Percentiles rank a stretch among this genome's conserved stretches.
Evolutionary conservation across 2,113 vertebrate genomes (phyloP).

Genomic region (Cnemophilus loriae): DNA sequence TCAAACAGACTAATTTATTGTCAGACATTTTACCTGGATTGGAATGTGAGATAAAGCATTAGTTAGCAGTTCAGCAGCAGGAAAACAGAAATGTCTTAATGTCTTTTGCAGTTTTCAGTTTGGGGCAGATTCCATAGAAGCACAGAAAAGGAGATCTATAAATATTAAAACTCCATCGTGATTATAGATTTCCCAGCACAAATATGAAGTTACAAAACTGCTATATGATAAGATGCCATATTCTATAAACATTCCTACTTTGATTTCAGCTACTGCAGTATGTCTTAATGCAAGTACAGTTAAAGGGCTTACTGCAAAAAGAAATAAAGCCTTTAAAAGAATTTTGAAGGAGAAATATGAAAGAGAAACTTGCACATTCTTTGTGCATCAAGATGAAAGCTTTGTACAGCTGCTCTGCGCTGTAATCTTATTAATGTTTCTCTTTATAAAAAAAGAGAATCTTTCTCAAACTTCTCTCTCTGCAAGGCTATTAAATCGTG

Average conservation of each 20-base stretch:
- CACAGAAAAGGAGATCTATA: background rate
- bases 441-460: background rate
- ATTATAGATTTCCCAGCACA: background rate
- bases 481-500: background rate
- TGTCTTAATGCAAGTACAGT: background rate
- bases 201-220: background rate
- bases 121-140: background rate
- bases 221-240: background rate
- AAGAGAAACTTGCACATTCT: background rate
- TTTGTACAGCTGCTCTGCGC: background rate
- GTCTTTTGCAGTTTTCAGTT: background rate
- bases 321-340: background rate
- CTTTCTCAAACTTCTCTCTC: background rate
- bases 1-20: background rate
- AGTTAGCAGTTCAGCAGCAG: background rate
- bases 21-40: background rate
- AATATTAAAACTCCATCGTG: background rate
- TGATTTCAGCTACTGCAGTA: background rate
- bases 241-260: background rate
- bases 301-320: background rate
- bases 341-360: background rate
- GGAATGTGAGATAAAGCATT: background rate
- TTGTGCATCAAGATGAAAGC: background rate
- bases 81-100: background rate
- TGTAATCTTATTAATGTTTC: background rate